These are phyloP conservation scores for Drosophila monieri DNA, from an alignment of 2,888 invertebrate genomes.

Conservation along the genomic window DNA sequence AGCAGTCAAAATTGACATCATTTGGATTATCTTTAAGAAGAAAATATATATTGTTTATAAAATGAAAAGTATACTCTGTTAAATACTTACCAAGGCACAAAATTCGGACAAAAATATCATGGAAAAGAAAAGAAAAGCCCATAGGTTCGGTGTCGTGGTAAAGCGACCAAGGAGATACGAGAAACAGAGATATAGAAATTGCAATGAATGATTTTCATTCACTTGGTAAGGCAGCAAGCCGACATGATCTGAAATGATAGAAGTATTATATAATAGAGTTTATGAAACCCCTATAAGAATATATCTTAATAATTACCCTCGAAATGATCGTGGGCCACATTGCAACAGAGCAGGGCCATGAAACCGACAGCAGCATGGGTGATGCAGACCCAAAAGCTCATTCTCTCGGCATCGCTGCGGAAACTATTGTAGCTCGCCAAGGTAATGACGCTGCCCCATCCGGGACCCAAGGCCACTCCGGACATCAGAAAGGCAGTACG, in stretches of 20 bases:
- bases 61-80: background rate
- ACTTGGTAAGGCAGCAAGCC: slow-evolving; percentile 73
- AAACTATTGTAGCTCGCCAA: slow-evolving; percentile 93
- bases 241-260: slow-evolving; percentile 71
- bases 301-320: slow-evolving; percentile 61
- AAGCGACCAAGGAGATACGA: slow-evolving; percentile 80
- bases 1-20: slow-evolving; percentile 80
- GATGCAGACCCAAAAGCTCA: slow-evolving; percentile 76
- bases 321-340: slow-evolving; percentile 81
- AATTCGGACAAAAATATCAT: slow-evolving; percentile 90
- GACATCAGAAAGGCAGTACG: slow-evolving; percentile 72
- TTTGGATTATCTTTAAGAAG: slow-evolving; percentile 72
- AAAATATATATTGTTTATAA: background rate
- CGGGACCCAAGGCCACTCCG: slow-evolving; percentile 91
- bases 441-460: slow-evolving; percentile 92
- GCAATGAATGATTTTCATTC: slow-evolving; percentile 78
- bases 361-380: slow-evolving; percentile 75
- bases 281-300: background rate
- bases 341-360: slow-evolving; percentile 73
- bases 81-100: slow-evolving; percentile 90
- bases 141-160: slow-evolving; percentile 84
- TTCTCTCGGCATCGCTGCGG: slow-evolving; percentile 87
- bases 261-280: background rate
- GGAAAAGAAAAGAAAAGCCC: slow-evolving; percentile 90
- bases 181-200: slow-evolving; percentile 79